Percentiles rank a stretch among this genome's conserved stretches.
phyloP scores from a whole-genome alignment of 2,797 vertebrate species.

The Phoeniculus purpureus region DNA sequence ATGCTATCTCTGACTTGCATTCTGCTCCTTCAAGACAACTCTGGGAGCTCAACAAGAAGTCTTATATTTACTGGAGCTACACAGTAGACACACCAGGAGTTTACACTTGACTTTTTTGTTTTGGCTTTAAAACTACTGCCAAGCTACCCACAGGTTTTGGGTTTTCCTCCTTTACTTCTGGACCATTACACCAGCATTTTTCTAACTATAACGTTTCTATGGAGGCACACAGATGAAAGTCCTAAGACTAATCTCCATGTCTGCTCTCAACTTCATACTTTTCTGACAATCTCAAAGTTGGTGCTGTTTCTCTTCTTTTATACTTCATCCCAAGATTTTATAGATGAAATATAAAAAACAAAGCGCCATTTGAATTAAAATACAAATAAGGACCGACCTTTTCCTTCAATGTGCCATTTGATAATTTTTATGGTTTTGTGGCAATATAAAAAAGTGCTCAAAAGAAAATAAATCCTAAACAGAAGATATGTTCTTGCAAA shows the following conservation, averaged over 20 bases:
- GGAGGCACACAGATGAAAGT: not conserved
- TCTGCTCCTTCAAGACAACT: not conserved
- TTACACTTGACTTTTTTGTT: not conserved
- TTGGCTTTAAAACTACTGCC: not conserved
- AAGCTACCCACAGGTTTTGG: not conserved
- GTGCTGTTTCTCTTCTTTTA: not conserved
- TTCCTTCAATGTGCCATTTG: not conserved
- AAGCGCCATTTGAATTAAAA: not conserved
- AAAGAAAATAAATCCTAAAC: not conserved
- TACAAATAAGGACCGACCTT: not conserved
- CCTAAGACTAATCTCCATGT: not conserved
- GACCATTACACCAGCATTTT: not conserved
- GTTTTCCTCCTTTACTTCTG: not conserved
- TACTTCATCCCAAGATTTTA: not conserved
- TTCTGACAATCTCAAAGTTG: not conserved
- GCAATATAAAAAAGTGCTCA: not conserved
- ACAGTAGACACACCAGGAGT: rapidly evolving
- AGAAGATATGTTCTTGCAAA: not conserved
- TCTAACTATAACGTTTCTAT: not conserved
- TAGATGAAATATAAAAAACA: not conserved
- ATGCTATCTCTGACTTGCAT: not conserved
- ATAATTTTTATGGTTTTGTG: not conserved
- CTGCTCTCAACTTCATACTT: not conserved
- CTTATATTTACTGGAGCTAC: not conserved
- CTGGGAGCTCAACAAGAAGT: not conserved